phyloP scores from a whole-genome alignment of 2,113 vertebrate species.

The Euleptes europaea region DNA sequence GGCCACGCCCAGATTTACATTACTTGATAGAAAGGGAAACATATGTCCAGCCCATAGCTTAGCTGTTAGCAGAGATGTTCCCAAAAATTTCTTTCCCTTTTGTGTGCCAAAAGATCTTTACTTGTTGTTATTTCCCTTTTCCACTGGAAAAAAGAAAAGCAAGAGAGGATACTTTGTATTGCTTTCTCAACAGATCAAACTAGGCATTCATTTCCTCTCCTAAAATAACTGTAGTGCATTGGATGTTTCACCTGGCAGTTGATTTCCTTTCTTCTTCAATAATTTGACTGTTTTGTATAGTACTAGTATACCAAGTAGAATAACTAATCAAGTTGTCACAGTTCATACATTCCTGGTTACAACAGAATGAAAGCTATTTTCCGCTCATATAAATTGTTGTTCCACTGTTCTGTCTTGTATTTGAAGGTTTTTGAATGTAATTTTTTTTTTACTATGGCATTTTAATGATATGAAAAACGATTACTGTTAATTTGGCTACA shows the following conservation, averaged over 20 bases:
- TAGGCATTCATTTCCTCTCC: neutral
- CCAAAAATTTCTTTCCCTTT: too few relatives aligned
- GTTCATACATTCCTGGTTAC: neutral
- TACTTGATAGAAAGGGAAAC: too few relatives aligned
- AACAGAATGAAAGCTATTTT: constrained; percentile 3
- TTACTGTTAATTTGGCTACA: neutral
- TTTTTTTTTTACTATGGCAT: neutral
- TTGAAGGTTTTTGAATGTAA: neutral
- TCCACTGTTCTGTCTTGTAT: neutral
- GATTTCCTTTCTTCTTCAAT: neutral
- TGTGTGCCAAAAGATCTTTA: neutral
- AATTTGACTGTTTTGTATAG: neutral
- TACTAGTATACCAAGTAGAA: neutral
- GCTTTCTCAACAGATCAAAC: neutral
- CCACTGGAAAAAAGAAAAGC: neutral
- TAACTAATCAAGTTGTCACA: constrained; percentile 24
- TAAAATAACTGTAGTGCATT: neutral
- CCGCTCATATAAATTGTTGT: neutral
- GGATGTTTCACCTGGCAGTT: neutral
- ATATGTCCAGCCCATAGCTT: too few relatives aligned
- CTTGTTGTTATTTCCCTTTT: neutral
- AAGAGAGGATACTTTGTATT: neutral
- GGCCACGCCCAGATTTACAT: too few relatives aligned
- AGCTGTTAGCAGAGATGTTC: too few relatives aligned
- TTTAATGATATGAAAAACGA: neutral